These are phyloP conservation scores for Drosophila suboccidentalis DNA, from an alignment of 2,888 invertebrate genomes.

Conservation along the genomic window DNA sequence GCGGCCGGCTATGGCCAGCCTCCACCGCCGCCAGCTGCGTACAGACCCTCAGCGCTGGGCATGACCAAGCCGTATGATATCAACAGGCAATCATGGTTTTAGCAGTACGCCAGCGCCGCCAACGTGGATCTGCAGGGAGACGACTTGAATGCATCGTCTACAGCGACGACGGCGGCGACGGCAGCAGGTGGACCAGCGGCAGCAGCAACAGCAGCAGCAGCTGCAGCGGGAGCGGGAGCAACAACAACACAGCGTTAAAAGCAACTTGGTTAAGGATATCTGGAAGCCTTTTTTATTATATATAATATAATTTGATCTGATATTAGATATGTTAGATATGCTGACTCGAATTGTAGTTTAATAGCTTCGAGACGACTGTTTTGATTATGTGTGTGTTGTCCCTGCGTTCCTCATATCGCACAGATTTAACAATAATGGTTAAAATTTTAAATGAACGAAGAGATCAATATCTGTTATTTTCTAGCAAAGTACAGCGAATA, in stretches of 20 bases:
- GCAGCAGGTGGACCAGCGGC: slow-evolving; percentile 13
- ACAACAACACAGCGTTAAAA: slow-evolving; percentile 17
- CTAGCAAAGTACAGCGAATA: too few species aligned
- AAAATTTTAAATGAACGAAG: neutral
- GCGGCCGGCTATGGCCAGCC: slow-evolving; percentile 88
- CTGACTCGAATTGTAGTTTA: slow-evolving; percentile 53
- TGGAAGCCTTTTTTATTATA: slow-evolving; percentile 15
- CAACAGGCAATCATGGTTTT: slow-evolving; percentile 90
- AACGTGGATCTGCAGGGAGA: slow-evolving; percentile 78
- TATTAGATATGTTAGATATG: slow-evolving; percentile 32
- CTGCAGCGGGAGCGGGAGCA: slow-evolving; percentile 20
- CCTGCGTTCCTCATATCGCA: neutral
- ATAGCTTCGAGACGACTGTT: slow-evolving; percentile 32
- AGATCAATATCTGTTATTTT: neutral
- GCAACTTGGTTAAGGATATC: slow-evolving; percentile 8
- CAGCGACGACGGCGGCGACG: slow-evolving; percentile 49
- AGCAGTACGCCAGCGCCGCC: slow-evolving; percentile 85
- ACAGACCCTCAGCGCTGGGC: slow-evolving; percentile 86
- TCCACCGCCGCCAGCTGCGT: slow-evolving; percentile 89
- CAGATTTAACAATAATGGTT: too few species aligned
- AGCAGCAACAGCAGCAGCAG: slow-evolving; percentile 20
- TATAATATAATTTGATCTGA: slow-evolving; percentile 34
- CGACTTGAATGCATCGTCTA: slow-evolving; percentile 64
- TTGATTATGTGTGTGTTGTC: slow-evolving; percentile 12
- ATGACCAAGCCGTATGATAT: slow-evolving; percentile 92